phyloP scores from a whole-genome alignment of 2,888 invertebrate genomes.

The Zaprionus bogoriensis region DNA sequence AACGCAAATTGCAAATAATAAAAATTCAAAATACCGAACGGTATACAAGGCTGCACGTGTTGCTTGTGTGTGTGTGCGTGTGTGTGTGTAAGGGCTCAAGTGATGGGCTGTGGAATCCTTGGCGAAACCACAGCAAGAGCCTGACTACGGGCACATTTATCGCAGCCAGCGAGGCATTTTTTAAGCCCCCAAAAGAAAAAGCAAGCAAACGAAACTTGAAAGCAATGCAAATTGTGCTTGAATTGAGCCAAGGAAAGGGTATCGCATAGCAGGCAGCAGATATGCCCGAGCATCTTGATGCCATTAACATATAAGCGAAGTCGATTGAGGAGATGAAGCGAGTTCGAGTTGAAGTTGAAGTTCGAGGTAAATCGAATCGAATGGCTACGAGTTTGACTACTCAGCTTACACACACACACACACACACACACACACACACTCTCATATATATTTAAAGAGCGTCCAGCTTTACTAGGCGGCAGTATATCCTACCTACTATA shows the following conservation, averaged over 20 bases:
- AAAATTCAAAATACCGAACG: constrained; percentile 79
- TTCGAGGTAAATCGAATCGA: no score
- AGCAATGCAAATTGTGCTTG: constrained; percentile 46
- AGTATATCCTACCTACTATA: no score
- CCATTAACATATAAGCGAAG: not conserved
- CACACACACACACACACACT: no score
- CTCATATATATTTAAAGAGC: no score
- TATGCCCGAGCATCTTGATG: constrained; percentile 14
- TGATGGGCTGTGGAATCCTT: constrained; percentile 52
- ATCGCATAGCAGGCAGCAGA: constrained; percentile 23
- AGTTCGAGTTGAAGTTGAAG: no score
- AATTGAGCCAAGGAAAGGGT: constrained; percentile 15
- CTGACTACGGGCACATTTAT: constrained; percentile 68
- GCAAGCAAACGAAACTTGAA: constrained; percentile 8
- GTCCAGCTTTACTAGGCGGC: no score
- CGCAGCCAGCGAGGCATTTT: constrained; percentile 67
- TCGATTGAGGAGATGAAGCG: not conserved
- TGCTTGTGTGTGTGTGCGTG: constrained; percentile 31
- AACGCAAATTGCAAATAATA: constrained; percentile 80
- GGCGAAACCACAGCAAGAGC: constrained; percentile 64
- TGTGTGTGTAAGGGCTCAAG: constrained; percentile 37
- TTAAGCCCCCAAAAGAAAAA: constrained; percentile 58
- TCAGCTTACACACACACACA: no score
- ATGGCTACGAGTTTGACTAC: no score
- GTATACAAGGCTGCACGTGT: constrained; percentile 69